phyloP scores from a whole-genome alignment of 1,140 invertebrate genomes.

The Semibalanus balanoides region DNA sequence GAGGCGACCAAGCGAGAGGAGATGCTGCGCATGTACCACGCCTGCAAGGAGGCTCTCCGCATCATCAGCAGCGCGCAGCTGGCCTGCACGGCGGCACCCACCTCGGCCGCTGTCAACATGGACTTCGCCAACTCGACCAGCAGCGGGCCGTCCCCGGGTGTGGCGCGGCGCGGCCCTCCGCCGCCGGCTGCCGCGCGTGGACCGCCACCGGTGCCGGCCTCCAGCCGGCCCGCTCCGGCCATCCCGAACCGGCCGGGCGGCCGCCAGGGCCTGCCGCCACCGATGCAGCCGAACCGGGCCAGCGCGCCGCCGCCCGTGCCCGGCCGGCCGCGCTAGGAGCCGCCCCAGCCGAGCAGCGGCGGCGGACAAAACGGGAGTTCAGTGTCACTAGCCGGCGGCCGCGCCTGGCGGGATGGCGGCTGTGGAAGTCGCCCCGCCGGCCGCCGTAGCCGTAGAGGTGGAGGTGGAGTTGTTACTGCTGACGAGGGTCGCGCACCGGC shows the following conservation, averaged over 20 bases:
- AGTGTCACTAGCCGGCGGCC: too few relatives aligned
- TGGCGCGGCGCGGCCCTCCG: not conserved
- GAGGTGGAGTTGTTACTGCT: too few relatives aligned
- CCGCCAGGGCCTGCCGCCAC: not conserved
- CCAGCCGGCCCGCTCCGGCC: not conserved
- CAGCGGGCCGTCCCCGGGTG: not conserved
- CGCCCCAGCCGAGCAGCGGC: too few relatives aligned
- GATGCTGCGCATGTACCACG: slow-evolving; percentile 97
- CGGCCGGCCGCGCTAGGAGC: not conserved
- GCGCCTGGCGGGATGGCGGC: too few relatives aligned
- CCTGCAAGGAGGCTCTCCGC: slow-evolving; percentile 92
- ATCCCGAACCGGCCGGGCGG: not conserved
- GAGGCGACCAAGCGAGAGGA: slow-evolving; percentile 94
- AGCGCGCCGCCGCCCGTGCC: slow-evolving; percentile 3
- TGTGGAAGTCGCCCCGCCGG: too few relatives aligned
- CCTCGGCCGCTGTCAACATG: slow-evolving; percentile 1
- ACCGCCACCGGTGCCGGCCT: slow-evolving; percentile 1
- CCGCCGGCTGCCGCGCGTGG: not conserved
- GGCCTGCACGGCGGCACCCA: slow-evolving; percentile 34
- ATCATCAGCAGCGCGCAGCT: slow-evolving; percentile 98
- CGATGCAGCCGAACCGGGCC: not conserved
- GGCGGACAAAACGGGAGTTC: not conserved
- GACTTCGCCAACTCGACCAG: not conserved
- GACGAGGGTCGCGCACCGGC: too few relatives aligned
- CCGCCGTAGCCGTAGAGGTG: too few relatives aligned